Conservation (phyloP, 2,888 invertebrate genomes). For the Drosophila gaucha region DNA sequence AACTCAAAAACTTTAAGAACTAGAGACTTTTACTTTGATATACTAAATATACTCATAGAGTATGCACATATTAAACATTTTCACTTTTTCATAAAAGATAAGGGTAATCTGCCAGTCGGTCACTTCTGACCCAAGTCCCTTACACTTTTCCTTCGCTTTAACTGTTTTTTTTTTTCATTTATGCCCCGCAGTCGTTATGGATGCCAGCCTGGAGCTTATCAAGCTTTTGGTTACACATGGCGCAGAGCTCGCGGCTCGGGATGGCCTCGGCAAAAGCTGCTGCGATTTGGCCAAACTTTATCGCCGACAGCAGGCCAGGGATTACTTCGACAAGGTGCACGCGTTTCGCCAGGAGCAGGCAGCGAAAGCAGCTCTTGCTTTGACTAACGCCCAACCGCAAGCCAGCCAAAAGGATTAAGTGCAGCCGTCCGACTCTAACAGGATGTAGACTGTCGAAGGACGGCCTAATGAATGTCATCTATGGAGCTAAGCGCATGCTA, state of each 20-base stretch:
- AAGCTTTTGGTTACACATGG: conserved; percentile 81
- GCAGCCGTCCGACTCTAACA: conserved; percentile 22
- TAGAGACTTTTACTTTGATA: no score
- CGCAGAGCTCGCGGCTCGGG: conserved; percentile 71
- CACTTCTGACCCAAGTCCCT: not conserved
- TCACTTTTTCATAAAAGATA: no score
- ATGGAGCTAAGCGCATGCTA: not conserved
- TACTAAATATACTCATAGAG: no score
- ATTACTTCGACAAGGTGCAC: conserved; percentile 75
- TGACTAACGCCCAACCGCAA: conserved; percentile 23
- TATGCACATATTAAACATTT: no score
- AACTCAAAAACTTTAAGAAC: no score
- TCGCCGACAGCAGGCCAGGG: conserved; percentile 64
- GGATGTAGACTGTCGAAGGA: conserved; percentile 5
- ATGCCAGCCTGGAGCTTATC: conserved; percentile 75
- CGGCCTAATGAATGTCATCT: conserved; percentile 12
- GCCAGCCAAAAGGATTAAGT: conserved; percentile 37
- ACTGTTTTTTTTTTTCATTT: conserved; percentile 3
- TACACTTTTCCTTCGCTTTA: not conserved
- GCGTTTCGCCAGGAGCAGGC: conserved; percentile 51
- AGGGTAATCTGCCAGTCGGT: no score
- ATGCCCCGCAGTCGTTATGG: conserved; percentile 78
- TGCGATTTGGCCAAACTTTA: conserved; percentile 80
- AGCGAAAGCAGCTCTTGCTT: conserved; percentile 16
- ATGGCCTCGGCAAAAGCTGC: conserved; percentile 76